Conservation (phyloP, 1,140 invertebrate species). For the Aphaenogaster ashmeadi region DNA sequence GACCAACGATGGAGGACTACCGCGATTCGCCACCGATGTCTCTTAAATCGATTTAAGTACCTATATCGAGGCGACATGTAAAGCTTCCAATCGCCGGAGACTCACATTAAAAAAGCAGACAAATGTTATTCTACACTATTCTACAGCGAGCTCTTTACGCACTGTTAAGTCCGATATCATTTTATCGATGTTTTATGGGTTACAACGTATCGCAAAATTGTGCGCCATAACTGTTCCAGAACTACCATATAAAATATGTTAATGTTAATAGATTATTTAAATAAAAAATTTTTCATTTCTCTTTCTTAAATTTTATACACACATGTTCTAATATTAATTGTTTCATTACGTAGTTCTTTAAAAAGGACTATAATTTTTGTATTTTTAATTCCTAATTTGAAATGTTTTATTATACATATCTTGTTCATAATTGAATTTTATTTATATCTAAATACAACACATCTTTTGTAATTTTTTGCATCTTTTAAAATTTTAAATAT, state of each 20-base stretch:
- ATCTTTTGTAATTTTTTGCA: neutral
- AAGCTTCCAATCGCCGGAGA: constrained; percentile 6
- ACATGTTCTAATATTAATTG: neutral
- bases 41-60: constrained; percentile 45
- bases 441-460: neutral
- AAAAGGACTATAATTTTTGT: neutral
- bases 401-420: neutral
- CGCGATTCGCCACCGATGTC: constrained; percentile 22
- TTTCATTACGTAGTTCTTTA: neutral
- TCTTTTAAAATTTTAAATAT: neutral
- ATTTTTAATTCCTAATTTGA: neutral
- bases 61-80: constrained; percentile 22
- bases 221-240: neutral
- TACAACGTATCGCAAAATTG: neutral
- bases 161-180: neutral
- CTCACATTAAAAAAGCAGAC: neutral
- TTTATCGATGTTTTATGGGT: neutral
- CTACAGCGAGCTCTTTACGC: neutral
- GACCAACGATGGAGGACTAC: constrained; percentile 34
- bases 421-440: neutral
- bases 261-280: neutral
- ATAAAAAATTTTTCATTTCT: constrained; percentile 1
- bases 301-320: neutral
- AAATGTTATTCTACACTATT: constrained; percentile 20
- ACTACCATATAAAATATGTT: neutral